A percentile compares a stretch with the other conserved stretches of the same genome.
Evolutionary conservation across 2,797 vertebrate species (phyloP).

Genomic region (Pseudochirops corinnae): DNA sequence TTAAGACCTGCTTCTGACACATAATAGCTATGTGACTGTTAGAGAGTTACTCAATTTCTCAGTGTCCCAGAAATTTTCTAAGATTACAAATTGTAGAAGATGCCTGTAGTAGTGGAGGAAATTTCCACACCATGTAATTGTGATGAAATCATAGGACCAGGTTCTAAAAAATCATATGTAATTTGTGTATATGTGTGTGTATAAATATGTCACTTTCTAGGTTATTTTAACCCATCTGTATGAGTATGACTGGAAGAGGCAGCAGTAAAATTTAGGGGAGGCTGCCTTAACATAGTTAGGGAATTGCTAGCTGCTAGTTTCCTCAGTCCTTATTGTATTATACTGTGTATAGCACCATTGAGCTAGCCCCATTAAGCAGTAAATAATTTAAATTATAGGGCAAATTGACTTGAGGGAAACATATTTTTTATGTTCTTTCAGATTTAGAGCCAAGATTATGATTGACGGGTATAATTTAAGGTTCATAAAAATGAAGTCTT

Average conservation of each 20-base stretch:
- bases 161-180: not conserved
- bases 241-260: not conserved
- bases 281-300: not conserved
- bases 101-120: not conserved
- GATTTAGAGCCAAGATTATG: constrained; percentile 28
- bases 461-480: constrained; percentile 37
- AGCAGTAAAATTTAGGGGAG: not conserved
- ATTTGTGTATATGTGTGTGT: not conserved
- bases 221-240: not conserved
- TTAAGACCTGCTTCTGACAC: not conserved
- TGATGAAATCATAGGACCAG: not conserved
- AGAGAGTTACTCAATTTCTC: not conserved
- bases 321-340: not conserved
- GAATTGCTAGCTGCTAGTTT: not conserved
- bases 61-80: not conserved
- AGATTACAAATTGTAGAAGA: not conserved
- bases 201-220: not conserved
- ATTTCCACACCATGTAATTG: not conserved
- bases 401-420: constrained; percentile 10
- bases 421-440: constrained; percentile 33
- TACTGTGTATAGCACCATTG: not conserved
- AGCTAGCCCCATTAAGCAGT: not conserved
- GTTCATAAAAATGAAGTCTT: constrained; percentile 23
- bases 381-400: constrained; percentile 35
- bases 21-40: not conserved